These are phyloP conservation scores for Bibio marci DNA, from an alignment of 2,888 invertebrate species.

Conservation along the genomic window DNA sequence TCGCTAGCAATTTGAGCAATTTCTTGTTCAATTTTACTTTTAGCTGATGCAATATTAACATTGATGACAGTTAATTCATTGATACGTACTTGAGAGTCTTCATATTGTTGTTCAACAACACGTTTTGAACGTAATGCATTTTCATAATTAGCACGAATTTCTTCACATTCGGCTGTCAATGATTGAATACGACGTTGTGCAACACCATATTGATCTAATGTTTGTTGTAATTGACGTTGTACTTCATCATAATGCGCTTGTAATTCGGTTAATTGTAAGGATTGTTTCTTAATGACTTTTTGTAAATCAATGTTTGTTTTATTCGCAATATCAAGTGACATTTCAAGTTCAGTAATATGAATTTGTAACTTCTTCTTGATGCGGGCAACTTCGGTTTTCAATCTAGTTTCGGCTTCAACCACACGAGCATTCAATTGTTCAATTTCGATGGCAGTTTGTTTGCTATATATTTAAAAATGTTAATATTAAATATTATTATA, in stretches of 20 bases:
- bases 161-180: constrained; percentile 88
- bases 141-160: constrained; percentile 83
- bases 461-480: constrained; percentile 39
- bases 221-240: constrained; percentile 88
- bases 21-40: constrained; percentile 92
- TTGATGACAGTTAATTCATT: constrained; percentile 90
- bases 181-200: constrained; percentile 82
- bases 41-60: constrained; percentile 84
- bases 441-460: constrained; percentile 95
- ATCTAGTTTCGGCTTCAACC: constrained; percentile 86
- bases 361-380: constrained; percentile 99
- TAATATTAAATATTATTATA: background rate
- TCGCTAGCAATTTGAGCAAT: constrained; percentile 79
- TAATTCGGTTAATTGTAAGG: constrained; percentile 76
- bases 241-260: constrained; percentile 93
- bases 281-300: constrained; percentile 95
- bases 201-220: constrained; percentile 81
- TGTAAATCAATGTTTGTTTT: constrained; percentile 95
- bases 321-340: constrained; percentile 94
- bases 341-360: constrained; percentile 91
- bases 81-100: constrained; percentile 81
- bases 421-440: constrained; percentile 90
- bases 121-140: constrained; percentile 86
- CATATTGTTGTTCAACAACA: constrained; percentile 72
- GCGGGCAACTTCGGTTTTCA: constrained; percentile 89